Percentiles rank a stretch among this genome's conserved stretches.
phyloP scores from a whole-genome alignment of 2,113 vertebrate genomes.

The Salminus brasiliensis region DNA sequence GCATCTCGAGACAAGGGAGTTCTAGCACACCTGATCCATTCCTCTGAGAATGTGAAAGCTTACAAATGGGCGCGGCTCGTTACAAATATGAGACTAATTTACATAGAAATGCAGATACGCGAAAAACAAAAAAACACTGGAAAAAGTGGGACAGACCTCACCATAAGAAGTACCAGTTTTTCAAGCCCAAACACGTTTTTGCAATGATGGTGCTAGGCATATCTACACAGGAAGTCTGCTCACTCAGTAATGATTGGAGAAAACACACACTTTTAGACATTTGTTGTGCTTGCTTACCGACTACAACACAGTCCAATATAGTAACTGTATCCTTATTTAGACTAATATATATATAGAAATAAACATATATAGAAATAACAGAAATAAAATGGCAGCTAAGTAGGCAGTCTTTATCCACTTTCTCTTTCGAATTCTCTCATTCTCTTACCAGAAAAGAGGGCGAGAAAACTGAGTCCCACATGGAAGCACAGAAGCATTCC shows the following conservation, averaged over 20 bases:
- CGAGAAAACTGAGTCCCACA: background rate
- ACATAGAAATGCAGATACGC: background rate
- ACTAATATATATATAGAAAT: too few species aligned
- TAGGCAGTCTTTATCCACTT: background rate
- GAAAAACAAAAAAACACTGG: background rate
- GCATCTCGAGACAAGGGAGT: too few species aligned
- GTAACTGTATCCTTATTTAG: too few species aligned
- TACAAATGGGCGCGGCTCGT: too few species aligned
- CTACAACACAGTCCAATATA: background rate
- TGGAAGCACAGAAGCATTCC: background rate
- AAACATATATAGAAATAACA: too few species aligned
- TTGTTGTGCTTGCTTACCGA: background rate
- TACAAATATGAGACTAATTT: too few species aligned
- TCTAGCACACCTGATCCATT: too few species aligned
- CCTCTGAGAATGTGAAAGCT: too few species aligned
- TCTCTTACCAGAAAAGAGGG: constrained; percentile 1
- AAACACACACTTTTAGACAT: background rate
- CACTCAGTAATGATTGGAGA: background rate
- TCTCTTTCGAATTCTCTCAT: background rate
- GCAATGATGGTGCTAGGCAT: background rate
- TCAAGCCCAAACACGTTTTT: background rate
- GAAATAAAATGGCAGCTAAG: background rate
- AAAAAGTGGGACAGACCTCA: background rate
- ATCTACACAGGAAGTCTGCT: background rate
- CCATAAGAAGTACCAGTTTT: too few species aligned